Evolutionary conservation across 2,888 invertebrate genomes (phyloP).

Genomic region (Anoplius nigerrimus): DNA sequence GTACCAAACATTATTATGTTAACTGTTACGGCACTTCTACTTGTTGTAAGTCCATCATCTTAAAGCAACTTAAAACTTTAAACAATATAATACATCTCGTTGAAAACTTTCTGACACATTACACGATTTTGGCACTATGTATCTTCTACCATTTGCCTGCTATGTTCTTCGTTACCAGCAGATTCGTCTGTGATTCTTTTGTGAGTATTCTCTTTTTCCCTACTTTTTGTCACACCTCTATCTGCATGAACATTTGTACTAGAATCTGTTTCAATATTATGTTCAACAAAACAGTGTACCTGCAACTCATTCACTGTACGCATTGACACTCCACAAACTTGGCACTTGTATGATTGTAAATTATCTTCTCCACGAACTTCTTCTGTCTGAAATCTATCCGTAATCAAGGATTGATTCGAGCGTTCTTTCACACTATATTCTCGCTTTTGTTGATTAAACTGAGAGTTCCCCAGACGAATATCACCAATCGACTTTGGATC

Average conservation of each 20-base stretch:
- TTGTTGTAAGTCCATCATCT: constrained; percentile 14
- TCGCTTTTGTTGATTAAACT: constrained; percentile 49
- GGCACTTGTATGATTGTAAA: constrained; percentile 65
- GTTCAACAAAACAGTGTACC: constrained; percentile 69
- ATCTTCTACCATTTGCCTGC: constrained; percentile 79
- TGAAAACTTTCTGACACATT: constrained; percentile 19
- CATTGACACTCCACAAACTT: constrained; percentile 63
- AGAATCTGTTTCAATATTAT: constrained; percentile 61
- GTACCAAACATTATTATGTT: too few species aligned
- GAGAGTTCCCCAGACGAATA: constrained; percentile 47
- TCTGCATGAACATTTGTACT: constrained; percentile 53
- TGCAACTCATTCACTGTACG: constrained; percentile 65
- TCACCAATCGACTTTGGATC: constrained; percentile 55
- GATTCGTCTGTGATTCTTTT: constrained; percentile 75
- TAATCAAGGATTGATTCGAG: constrained; percentile 23
- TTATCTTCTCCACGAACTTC: constrained; percentile 35
- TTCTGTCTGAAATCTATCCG: constrained; percentile 12
- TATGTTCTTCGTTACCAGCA: constrained; percentile 73
- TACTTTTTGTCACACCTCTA: constrained; percentile 70
- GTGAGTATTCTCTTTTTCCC: constrained; percentile 75
- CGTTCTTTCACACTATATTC: constrained; percentile 46
- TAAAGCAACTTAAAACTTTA: constrained; percentile 23
- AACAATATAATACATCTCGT: constrained; percentile 27
- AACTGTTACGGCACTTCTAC: constrained; percentile 23
- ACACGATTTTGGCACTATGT: constrained; percentile 80